Conservation (phyloP, 2,113 vertebrate species). For the Neotragus moschatus region DNA sequence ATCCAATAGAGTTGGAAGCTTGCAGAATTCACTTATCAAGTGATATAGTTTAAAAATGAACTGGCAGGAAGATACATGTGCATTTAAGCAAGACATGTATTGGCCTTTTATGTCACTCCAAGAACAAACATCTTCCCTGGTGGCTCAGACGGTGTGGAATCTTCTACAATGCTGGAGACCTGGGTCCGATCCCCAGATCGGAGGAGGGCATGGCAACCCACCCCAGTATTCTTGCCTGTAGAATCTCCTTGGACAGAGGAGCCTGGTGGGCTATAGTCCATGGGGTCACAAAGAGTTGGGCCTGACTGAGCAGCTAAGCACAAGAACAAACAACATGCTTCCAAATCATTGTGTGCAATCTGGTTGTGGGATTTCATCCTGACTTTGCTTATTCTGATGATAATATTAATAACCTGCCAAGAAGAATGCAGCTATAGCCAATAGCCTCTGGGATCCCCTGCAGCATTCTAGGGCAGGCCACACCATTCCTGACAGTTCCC, state of each 20-base stretch:
- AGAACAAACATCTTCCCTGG: background rate
- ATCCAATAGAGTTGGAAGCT: background rate
- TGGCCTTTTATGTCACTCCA: background rate
- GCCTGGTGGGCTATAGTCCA: background rate
- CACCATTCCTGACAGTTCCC: background rate
- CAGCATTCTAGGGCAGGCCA: background rate
- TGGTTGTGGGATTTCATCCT: background rate
- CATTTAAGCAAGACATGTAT: background rate
- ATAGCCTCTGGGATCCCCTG: background rate
- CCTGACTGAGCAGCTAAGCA: background rate
- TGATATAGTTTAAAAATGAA: background rate
- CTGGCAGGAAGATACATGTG: background rate
- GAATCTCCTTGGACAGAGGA: background rate
- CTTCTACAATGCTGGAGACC: background rate
- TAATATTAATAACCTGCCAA: background rate
- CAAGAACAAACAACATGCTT: background rate
- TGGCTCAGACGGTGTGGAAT: background rate
- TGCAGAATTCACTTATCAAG: background rate
- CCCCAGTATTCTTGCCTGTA: background rate
- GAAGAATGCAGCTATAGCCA: background rate
- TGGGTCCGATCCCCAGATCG: accelerated
- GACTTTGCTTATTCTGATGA: background rate
- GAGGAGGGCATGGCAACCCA: background rate
- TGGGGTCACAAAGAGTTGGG: background rate
- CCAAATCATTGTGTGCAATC: background rate